These are phyloP conservation scores for Margaritifera margaritifera DNA, from an alignment of 2,888 invertebrate genomes.

Conservation along the genomic window DNA sequence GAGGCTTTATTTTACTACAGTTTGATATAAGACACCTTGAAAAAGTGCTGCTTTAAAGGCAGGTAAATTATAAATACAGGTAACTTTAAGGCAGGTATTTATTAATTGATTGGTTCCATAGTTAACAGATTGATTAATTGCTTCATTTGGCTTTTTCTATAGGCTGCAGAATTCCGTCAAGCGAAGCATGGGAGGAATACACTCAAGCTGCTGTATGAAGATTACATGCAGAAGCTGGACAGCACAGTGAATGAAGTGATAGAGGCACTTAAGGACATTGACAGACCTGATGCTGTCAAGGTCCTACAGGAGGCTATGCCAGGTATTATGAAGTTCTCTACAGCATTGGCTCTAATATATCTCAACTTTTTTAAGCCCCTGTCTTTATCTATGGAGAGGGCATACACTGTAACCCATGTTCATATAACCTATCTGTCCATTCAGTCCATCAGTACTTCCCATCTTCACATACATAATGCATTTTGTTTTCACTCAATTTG, in stretches of 20 bases:
- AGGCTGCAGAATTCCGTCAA: constrained; percentile 44
- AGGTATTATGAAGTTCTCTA: constrained; percentile 31
- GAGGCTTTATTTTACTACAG: too few relatives aligned
- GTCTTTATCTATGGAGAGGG: not conserved
- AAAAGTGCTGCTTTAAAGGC: too few relatives aligned
- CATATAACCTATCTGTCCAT: constrained; percentile 1
- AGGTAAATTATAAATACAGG: too few relatives aligned
- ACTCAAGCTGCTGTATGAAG: constrained; percentile 40
- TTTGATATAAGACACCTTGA: too few relatives aligned
- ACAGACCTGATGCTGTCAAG: constrained; percentile 47
- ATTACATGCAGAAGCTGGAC: constrained; percentile 40
- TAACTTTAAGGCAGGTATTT: too few relatives aligned
- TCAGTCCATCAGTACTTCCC: constrained; percentile 4
- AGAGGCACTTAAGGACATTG: constrained; percentile 46
- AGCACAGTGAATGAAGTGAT: constrained; percentile 47
- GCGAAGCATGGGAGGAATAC: constrained; percentile 51
- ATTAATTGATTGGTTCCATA: too few relatives aligned
- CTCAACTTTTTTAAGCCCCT: not conserved
- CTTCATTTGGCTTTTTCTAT: constrained; percentile 3
- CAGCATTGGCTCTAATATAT: not conserved
- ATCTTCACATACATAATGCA: too few relatives aligned
- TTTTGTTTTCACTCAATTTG: too few relatives aligned
- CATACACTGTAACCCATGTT: not conserved
- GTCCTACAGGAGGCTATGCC: constrained; percentile 45
- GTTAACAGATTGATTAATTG: too few relatives aligned